Evolutionary conservation across 1,140 invertebrate genomes (phyloP).

Genomic region (Drosophila leontia): DNA sequence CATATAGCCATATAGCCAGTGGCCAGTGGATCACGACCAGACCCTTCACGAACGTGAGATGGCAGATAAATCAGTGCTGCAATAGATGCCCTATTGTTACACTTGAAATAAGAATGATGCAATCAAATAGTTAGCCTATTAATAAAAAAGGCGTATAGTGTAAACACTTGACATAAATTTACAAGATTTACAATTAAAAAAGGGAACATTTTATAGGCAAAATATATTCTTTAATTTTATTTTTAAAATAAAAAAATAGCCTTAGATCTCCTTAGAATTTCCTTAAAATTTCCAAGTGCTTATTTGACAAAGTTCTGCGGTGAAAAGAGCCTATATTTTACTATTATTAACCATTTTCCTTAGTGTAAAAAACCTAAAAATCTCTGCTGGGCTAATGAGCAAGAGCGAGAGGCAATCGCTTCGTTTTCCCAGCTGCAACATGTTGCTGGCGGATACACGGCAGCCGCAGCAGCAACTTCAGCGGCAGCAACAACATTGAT

Average conservation of each 20-base stretch:
- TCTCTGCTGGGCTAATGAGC: slow-evolving; percentile 71
- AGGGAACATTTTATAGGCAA: too few relatives aligned
- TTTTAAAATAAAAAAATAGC: too few relatives aligned
- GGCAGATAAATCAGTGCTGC: slow-evolving; percentile 74
- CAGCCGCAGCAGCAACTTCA: slow-evolving; percentile 14
- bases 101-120: neutral
- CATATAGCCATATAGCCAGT: slow-evolving; percentile 30
- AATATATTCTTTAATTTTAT: too few relatives aligned
- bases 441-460: slow-evolving; percentile 24
- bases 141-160: too few relatives aligned
- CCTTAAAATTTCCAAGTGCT: too few relatives aligned
- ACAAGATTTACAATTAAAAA: too few relatives aligned
- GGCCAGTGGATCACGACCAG: slow-evolving; percentile 43
- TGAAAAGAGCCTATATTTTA: too few relatives aligned
- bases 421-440: slow-evolving; percentile 36
- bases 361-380: slow-evolving; percentile 41
- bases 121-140: too few relatives aligned
- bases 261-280: too few relatives aligned
- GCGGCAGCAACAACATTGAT: slow-evolving; percentile 57
- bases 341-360: too few relatives aligned
- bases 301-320: too few relatives aligned
- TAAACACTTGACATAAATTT: too few relatives aligned
- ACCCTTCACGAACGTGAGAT: slow-evolving; percentile 69
- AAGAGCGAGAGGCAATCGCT: slow-evolving; percentile 15
- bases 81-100: slow-evolving; percentile 65